phyloP scores from a whole-genome alignment of 1,140 invertebrate genomes.

The Drosophila simulans region DNA sequence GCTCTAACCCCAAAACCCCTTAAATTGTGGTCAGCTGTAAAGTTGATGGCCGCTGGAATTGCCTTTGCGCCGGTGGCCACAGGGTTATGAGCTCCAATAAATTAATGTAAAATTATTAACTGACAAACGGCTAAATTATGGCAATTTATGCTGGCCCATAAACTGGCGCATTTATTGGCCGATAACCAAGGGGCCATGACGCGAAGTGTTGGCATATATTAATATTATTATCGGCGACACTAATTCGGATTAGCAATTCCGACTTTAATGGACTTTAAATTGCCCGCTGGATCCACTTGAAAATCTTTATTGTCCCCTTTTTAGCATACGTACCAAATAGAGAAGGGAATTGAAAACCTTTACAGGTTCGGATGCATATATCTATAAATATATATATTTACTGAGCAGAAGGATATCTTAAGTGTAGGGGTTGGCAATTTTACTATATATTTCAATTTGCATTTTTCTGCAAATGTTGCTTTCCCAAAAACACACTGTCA shows the following conservation, averaged over 20 bases:
- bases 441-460: constrained; percentile 13
- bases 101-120: constrained; percentile 78
- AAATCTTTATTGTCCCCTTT: neutral
- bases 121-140: constrained; percentile 67
- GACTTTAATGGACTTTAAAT: constrained; percentile 26
- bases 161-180: constrained; percentile 41
- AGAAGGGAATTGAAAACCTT: neutral
- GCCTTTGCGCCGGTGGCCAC: constrained; percentile 53
- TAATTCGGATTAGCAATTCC: constrained; percentile 32
- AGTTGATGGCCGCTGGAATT: constrained; percentile 42
- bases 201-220: constrained; percentile 52
- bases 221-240: constrained; percentile 45
- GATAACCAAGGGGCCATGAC: constrained; percentile 11
- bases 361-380: neutral
- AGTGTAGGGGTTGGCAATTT: too few species aligned
- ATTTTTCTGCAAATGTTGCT: neutral
- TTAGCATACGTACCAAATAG: constrained; percentile 13
- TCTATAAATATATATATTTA: neutral
- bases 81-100: constrained; percentile 52
- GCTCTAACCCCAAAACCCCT: constrained; percentile 26
- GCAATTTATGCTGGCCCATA: constrained; percentile 58
- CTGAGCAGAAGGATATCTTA: neutral
- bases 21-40: constrained; percentile 23
- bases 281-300: too few species aligned
- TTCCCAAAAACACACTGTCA: neutral